phyloP scores from a whole-genome alignment of 1,140 invertebrate species.

The Dendrolimus kikuchii region DNA sequence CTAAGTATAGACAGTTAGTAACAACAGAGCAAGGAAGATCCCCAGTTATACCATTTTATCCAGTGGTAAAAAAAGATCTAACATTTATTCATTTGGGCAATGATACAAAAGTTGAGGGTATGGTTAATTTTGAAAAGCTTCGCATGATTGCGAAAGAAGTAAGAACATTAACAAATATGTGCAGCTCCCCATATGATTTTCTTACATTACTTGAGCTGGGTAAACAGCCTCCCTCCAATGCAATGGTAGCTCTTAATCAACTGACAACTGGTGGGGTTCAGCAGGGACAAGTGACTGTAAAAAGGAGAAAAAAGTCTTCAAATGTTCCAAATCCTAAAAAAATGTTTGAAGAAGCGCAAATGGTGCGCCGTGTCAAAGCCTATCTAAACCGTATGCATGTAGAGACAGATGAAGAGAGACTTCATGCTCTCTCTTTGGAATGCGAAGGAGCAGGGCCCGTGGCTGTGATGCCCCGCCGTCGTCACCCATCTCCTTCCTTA shows the following conservation, averaged over 20 bases:
- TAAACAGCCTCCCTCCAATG: slow-evolving; percentile 88
- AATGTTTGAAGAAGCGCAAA: slow-evolving; percentile 99
- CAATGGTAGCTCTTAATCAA: slow-evolving; percentile 92
- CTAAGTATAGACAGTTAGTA: slow-evolving; percentile 96
- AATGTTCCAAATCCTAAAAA: slow-evolving; percentile 96
- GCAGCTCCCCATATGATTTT: slow-evolving; percentile 93
- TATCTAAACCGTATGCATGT: slow-evolving; percentile 95
- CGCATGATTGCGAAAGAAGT: slow-evolving; percentile 99
- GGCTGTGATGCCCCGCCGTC: slow-evolving; percentile 75
- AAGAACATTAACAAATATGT: slow-evolving; percentile 94
- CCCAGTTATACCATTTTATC: slow-evolving; percentile 97
- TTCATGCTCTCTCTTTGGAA: slow-evolving; percentile 90
- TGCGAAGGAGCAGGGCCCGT: slow-evolving; percentile 84
- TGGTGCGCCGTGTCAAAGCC: slow-evolving; percentile 96
- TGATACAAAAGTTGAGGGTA: slow-evolving; percentile 91
- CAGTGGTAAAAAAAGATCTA: slow-evolving; percentile 97
- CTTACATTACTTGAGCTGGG: slow-evolving; percentile 88
- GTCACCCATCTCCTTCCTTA: slow-evolving; percentile 89
- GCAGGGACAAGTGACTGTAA: slow-evolving; percentile 87
- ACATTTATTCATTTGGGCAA: slow-evolving; percentile 99
- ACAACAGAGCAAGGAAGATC: slow-evolving; percentile 91
- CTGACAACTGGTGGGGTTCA: slow-evolving; percentile 79
- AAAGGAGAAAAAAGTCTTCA: slow-evolving; percentile 91
- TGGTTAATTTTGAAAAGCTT: slow-evolving; percentile 99
- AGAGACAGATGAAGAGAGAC: slow-evolving; percentile 90